Conservation (phyloP, 2,113 vertebrate species). For the Megalops atlanticus region DNA sequence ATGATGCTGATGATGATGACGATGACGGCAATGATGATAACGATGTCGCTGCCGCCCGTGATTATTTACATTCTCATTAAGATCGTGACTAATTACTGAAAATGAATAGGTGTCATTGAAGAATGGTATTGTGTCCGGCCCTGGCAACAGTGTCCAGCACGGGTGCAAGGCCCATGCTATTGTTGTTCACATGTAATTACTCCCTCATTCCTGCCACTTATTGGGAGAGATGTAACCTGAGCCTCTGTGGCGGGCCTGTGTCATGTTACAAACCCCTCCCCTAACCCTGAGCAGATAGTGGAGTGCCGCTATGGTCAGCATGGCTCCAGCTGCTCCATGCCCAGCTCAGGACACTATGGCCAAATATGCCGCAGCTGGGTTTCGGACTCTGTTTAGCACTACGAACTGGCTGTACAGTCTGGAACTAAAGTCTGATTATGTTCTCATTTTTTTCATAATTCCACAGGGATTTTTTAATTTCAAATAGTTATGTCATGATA, state of each 20-base stretch:
- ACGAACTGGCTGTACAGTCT: background rate
- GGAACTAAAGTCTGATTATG: background rate
- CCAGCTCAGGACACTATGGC: background rate
- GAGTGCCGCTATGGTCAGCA: background rate
- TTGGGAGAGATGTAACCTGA: conserved; percentile 3
- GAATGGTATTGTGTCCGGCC: background rate
- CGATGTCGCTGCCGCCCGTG: too few species aligned
- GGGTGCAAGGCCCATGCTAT: background rate
- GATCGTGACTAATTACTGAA: conserved; percentile 6
- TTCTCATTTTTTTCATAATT: background rate
- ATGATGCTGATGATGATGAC: background rate
- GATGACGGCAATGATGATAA: background rate
- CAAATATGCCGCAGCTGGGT: background rate
- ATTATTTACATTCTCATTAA: conserved; percentile 2
- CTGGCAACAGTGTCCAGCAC: background rate
- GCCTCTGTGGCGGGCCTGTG: background rate
- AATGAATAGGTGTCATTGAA: conserved; percentile 8
- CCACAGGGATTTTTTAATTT: too few species aligned
- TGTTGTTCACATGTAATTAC: conserved; percentile 28
- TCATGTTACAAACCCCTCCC: background rate
- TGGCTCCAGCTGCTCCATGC: background rate
- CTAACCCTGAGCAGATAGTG: background rate
- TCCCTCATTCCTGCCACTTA: conserved; percentile 3
- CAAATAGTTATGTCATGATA: too few species aligned
- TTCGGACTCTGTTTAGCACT: too few species aligned